Conservation (phyloP, 2,113 vertebrate species). For the Pycnonotus jocosus region DNA sequence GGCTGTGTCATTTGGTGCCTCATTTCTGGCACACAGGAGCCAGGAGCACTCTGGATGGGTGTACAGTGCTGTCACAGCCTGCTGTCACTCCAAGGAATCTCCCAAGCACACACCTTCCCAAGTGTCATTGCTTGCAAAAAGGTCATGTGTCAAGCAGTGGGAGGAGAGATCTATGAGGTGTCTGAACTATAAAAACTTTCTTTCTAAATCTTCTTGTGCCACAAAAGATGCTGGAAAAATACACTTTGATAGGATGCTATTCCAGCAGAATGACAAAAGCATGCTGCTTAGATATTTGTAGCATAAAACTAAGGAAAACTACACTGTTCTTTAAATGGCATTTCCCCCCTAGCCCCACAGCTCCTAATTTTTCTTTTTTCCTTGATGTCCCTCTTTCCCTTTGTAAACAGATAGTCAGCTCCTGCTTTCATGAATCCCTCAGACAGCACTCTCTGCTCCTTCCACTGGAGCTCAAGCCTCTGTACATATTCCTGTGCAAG, state of each 20-base stretch:
- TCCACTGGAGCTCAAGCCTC: neutral
- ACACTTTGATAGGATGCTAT: neutral
- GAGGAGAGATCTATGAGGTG: neutral
- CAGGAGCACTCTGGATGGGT: neutral
- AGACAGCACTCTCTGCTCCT: neutral
- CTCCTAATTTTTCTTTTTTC: neutral
- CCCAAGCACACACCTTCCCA: neutral
- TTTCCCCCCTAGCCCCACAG: neutral
- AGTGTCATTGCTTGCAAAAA: rapidly evolving
- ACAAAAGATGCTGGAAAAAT: neutral
- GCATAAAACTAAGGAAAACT: neutral
- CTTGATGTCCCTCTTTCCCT: neutral
- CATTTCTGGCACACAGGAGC: neutral
- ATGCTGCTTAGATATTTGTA: neutral
- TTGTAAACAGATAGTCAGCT: neutral
- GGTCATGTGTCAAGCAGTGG: neutral
- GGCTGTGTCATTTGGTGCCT: neutral
- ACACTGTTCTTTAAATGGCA: neutral
- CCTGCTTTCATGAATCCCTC: neutral
- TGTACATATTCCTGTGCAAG: neutral
- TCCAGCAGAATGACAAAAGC: neutral
- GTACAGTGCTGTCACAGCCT: neutral
- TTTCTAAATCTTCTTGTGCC: neutral
- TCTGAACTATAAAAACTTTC: neutral
- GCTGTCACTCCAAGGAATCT: neutral